Conservation (phyloP, 2,113 vertebrate species). For the Pseudopodoces humilis region DNA sequence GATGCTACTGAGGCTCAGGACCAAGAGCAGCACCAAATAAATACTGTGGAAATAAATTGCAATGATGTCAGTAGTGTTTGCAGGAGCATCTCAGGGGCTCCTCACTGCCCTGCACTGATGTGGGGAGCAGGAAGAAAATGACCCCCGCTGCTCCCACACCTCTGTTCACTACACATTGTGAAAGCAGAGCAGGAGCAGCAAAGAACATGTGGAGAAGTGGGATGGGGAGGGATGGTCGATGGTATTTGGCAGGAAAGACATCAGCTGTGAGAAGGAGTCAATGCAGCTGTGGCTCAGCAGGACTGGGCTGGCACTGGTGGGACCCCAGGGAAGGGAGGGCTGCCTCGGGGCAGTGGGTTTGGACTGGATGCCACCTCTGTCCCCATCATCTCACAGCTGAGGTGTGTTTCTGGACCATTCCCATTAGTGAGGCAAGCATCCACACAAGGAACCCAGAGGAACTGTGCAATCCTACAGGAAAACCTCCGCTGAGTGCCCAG, state of each 20-base stretch:
- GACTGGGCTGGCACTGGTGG: neutral
- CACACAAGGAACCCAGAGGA: neutral
- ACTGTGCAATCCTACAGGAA: neutral
- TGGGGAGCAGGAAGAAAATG: neutral
- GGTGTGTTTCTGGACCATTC: neutral
- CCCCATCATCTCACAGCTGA: neutral
- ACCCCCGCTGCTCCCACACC: neutral
- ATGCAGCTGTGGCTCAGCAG: neutral
- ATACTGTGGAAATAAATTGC: neutral
- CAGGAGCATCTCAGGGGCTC: neutral
- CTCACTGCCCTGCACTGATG: neutral
- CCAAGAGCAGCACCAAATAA: neutral
- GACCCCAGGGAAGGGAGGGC: neutral
- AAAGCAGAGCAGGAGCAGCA: neutral
- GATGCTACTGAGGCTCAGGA: neutral
- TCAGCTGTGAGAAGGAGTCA: neutral
- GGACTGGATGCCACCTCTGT: neutral
- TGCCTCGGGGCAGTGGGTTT: neutral
- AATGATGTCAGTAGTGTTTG: neutral
- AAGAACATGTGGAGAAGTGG: rapidly evolving
- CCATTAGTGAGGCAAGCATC: rapidly evolving
- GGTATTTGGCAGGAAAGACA: neutral
- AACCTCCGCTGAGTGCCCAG: rapidly evolving
- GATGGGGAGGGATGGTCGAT: neutral
- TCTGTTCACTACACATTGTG: rapidly evolving